Evolutionary conservation across 2,888 invertebrate species (phyloP), one percentile per base, ranked within the genome.

Genomic region (Pristionchus maxplancki): DNA sequence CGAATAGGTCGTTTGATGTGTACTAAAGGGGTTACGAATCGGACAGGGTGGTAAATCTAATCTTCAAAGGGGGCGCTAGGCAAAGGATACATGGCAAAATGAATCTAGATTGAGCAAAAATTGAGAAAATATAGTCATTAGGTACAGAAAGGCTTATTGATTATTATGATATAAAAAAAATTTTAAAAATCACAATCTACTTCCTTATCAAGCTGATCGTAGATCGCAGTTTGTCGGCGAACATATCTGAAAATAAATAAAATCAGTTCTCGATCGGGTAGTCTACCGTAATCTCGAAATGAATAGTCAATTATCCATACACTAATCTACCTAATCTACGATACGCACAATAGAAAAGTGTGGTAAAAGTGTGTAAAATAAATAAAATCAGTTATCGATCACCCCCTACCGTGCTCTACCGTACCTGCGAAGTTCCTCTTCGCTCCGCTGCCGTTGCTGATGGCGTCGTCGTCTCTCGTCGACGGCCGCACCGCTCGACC

Each of bases 171-270:
- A 17, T 20, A 4, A 40, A 67, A 28, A 11, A 28, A 62, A 8
- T 28, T 34, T 28, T 2, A 28, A n/a, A 62, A 67, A 34, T 34
- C 28, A 11, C 6, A 6, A 37, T 20, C 78, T 78, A 85, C 40
- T 85, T 85, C 64, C 37, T 48, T 40, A 85, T 85, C 28, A 64
- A 15, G 44, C 28, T 78, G 37, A 31, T 87, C 3, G 34, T 87
- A 8, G 86, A 87, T 20, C 86, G 86, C 20, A 87, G 86, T 40
- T 87, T 87, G 48, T 87, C 71, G 44, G 86, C 71, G 34, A 87
- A 20, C n/a, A 48, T 87, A 31, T 28, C 86, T 87, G 86, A 17
- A 87, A 67, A 50, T 8, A 24, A 34, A 13, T 20, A 62, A 15
- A 48, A 1, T 50, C 34, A 58, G 44, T 11, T 37, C 28, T 53